Base-by-base conservation (phyloP, 2,797 vertebrate species). In the Labroides dimidiatus region DNA sequence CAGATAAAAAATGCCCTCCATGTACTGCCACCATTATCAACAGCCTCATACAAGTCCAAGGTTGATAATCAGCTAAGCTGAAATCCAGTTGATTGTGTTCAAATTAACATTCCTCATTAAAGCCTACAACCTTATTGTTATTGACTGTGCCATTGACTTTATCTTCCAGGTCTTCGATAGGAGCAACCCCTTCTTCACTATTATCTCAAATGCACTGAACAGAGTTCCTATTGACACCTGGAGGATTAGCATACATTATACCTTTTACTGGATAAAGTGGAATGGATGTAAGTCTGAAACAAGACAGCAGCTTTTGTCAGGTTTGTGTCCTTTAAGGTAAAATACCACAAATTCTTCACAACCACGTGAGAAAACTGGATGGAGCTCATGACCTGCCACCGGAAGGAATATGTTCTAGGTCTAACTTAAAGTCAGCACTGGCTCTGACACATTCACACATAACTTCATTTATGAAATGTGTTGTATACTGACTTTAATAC, bases 21-120 rank as follows among this genome's bases (percentile, higher is more conserved):
- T 87, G 63, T 75, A 81, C 84, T 47, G 56, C 43, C 68, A 59
- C 65, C 81, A 85, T 87, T 91, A 92, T 90, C 91, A 89, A 75
- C 75, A 79, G 64, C 85, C 72, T 82, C 80, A 76, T 89, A 87
- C 89, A 93, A 93, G 91, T 94, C 89, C 92, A 93, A 94, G 94
- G 92, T 94, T 94, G 92, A 93, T 94, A 93, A 93, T 90, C 78
- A 87, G 90, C 91, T 94, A 93, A 94, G 93, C 92, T 93, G 87
- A 93, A 94, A 94, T 94, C 93, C 93, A 93, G 78, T 94, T 95
- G 93, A 94, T 94, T 93, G 92, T 93, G 84, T 92, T 93, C 88
- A 93, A 93, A 94, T 94, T 91, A 95, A 93, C 93, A 94, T 93
- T 93, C 90, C 84, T 93, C 93, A 93, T 94, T 92, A 89, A 92